Evolutionary conservation across 2,888 invertebrate species (phyloP), one percentile per base, ranked within the genome.

Genomic region (Neuroscelio doddi): DNA sequence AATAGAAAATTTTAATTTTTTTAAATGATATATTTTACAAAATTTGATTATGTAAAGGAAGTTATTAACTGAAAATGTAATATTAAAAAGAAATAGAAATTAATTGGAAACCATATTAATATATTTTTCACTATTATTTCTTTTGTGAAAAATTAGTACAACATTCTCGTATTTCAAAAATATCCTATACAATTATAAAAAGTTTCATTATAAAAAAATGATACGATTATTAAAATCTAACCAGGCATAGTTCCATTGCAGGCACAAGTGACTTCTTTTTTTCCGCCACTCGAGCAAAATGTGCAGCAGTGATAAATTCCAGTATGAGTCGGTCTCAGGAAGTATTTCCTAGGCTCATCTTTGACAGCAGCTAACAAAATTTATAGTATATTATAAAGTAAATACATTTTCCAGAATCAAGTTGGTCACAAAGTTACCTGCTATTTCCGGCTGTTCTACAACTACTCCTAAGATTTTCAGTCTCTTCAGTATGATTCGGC

Each of bases 221-320:
- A 59, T 21, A 42, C n/a, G 8, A 34, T 44, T 26, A 3, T 21
- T 38, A 14, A 51, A 57, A 52, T 34, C 42, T 56, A 89, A 69
- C 92, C 93, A 14, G 91, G 90, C 93, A 93, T 93, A 53, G 86
- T 87, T 3, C 91, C 91, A 7, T 89, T 90, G 75, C 94, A 93
- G 2, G 89, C 92, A 82, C 93, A 93, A 34, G 83, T 85, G 0
- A 89, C 89, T 71, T 88, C 89, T 68, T 91, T 90, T 67, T 87
- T 89, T 1, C 93, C 93, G 7, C 91, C 91, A 64, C 92, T 92
- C 0, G 94, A 93, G 78, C 93, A 94, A 84, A 93, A 93, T 17
- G 91, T 88, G 80, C 93, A 94, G 78, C 93, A 94, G 82, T 93
- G 93, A 86, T 88, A 93, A 71, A 90, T 88, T 0, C 93, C 94